Conservation (phyloP, 2,888 invertebrate genomes). For the Apamea epomidion region DNA sequence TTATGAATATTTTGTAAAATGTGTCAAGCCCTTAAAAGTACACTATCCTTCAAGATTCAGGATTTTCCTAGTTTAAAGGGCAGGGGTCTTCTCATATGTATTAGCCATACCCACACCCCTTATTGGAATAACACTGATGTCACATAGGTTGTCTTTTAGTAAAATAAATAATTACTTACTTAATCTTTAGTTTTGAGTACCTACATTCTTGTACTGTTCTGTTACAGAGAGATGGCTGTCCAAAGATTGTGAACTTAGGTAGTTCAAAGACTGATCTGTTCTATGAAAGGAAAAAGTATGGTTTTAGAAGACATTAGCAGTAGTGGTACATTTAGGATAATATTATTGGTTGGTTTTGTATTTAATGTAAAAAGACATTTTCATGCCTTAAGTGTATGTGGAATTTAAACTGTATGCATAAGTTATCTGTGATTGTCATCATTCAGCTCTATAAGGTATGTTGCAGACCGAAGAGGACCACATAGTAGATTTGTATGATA, state of each 20-base stretch:
- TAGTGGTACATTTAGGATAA: slow-evolving; percentile 59
- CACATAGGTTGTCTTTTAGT: too few relatives aligned
- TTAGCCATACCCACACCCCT: too few relatives aligned
- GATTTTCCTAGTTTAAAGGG: too few relatives aligned
- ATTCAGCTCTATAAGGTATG: not conserved
- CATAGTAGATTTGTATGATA: not conserved
- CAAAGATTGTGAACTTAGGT: slow-evolving; percentile 99
- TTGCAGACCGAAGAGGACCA: not conserved
- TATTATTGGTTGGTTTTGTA: slow-evolving; percentile 39
- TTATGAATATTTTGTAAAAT: too few relatives aligned
- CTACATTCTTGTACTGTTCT: slow-evolving; percentile 48
- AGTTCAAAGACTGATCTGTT: slow-evolving; percentile 99
- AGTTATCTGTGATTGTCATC: slow-evolving; percentile 18
- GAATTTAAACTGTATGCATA: not conserved
- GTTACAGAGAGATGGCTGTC: slow-evolving; percentile 98
- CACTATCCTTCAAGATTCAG: too few relatives aligned
- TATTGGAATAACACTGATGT: too few relatives aligned
- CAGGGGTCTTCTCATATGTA: too few relatives aligned
- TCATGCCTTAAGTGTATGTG: slow-evolving; percentile 8
- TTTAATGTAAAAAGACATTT: slow-evolving; percentile 14
- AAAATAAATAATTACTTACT: too few relatives aligned
- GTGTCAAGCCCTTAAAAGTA: too few relatives aligned
- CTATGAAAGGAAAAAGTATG: slow-evolving; percentile 99
- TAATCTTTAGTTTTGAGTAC: not conserved
- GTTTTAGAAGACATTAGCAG: slow-evolving; percentile 98